Percentiles rank a stretch among this genome's conserved stretches.
phyloP scores from a whole-genome alignment of 2,888 invertebrate species.

The Eristalis intricaria region DNA sequence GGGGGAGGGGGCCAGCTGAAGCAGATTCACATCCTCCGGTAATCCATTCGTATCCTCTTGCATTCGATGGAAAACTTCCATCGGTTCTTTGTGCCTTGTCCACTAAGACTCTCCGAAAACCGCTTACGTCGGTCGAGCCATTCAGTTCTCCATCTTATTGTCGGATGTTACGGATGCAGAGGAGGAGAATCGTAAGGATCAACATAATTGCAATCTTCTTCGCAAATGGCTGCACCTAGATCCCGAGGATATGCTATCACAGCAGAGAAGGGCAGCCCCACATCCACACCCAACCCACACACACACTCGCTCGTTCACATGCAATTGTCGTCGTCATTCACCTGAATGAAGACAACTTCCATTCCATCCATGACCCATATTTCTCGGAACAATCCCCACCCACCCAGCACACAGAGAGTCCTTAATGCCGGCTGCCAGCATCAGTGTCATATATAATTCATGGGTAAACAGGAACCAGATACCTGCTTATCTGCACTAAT shows the following conservation, averaged over 20 bases:
- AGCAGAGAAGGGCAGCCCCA: conserved; percentile 1
- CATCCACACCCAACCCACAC: background rate
- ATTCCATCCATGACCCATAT: conserved; percentile 56
- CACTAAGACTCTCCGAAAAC: conserved; percentile 31
- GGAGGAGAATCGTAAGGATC: conserved; percentile 49
- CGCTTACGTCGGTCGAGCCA: conserved; percentile 27
- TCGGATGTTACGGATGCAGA: conserved; percentile 31
- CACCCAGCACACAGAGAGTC: conserved; percentile 27
- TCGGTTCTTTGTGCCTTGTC: background rate
- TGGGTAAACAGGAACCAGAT: conserved; percentile 69
- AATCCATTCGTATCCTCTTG: conserved; percentile 23
- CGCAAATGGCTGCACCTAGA: conserved; percentile 60
- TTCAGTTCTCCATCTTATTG: conserved; percentile 31
- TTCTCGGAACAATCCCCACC: conserved; percentile 2
- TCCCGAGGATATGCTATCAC: conserved; percentile 43
- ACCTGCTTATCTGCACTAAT: conserved; percentile 71
- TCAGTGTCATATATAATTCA: conserved; percentile 72
- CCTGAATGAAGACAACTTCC: conserved; percentile 23
- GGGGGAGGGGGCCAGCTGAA: background rate
- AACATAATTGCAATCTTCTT: conserved; percentile 68
- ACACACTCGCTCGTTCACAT: conserved; percentile 9
- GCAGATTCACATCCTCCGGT: conserved; percentile 3
- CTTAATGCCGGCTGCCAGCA: conserved; percentile 56
- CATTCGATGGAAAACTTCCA: background rate
- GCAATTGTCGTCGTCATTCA: conserved; percentile 51